Conservation (phyloP, 2,797 vertebrate species). For the Gymnoscopelus braueri region DNA sequence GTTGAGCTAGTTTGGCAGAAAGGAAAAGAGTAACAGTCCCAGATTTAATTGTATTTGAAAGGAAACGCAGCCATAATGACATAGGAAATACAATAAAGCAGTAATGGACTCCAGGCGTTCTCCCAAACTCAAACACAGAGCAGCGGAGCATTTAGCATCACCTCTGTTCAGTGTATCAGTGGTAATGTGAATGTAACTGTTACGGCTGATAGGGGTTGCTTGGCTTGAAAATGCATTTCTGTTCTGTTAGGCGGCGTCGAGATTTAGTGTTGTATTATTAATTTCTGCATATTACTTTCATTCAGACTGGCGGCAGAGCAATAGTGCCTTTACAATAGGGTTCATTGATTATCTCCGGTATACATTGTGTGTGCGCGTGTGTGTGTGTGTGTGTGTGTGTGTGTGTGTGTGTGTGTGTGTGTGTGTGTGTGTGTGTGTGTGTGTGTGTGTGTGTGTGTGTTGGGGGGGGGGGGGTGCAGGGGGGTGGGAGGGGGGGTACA, state of each 20-base stretch:
- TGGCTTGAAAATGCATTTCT: slow-evolving; percentile 26
- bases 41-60: slow-evolving; percentile 72
- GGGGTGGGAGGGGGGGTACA: too few relatives aligned
- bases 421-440: too few relatives aligned
- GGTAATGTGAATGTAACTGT: slow-evolving; percentile 35
- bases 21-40: slow-evolving; percentile 61
- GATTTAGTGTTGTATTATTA: slow-evolving; percentile 77
- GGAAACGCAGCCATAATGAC: slow-evolving; percentile 54
- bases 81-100: slow-evolving; percentile 64
- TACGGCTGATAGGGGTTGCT: slow-evolving; percentile 42
- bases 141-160: slow-evolving; percentile 46
- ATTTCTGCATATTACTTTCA: slow-evolving; percentile 70
- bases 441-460: too few relatives aligned
- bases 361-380: neutral
- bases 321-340: slow-evolving; percentile 67
- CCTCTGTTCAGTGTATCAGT: slow-evolving; percentile 36
- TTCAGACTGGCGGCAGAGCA: slow-evolving; percentile 61
- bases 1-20: slow-evolving; percentile 55
- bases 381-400: too few relatives aligned
- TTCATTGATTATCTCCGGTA: slow-evolving; percentile 61
- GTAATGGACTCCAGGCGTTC: slow-evolving; percentile 60
- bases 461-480: too few relatives aligned
- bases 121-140: slow-evolving; percentile 51
- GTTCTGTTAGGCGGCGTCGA: slow-evolving; percentile 56
- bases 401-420: too few relatives aligned